Evolutionary conservation across 23 tunicate genomes (phyloP).

Genomic region (Halocynthia aurantium): DNA sequence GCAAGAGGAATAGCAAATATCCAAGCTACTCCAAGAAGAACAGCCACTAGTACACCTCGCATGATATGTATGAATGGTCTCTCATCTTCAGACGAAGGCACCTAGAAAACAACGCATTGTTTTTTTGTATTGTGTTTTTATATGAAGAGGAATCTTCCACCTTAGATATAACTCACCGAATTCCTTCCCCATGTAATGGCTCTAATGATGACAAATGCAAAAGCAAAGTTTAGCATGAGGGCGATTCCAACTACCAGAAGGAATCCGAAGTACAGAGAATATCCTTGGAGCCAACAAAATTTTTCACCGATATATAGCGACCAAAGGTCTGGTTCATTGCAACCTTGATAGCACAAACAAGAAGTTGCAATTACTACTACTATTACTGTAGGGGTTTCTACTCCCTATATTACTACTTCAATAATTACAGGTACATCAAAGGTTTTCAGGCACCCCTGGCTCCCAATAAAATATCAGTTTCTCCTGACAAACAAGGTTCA

Average conservation of each 20-base stretch:
- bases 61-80: constrained; percentile 38
- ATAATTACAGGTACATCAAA: too few relatives aligned
- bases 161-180: constrained; percentile 11
- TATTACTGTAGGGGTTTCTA: background rate
- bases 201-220: constrained; percentile 32
- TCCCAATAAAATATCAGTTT: background rate
- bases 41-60: constrained; percentile 39
- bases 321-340: constrained; percentile 32
- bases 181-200: constrained; percentile 60
- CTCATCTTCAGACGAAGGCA: constrained; percentile 45
- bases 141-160: background rate
- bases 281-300: constrained; percentile 52
- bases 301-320: constrained; percentile 30
- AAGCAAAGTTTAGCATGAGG: constrained; percentile 19
- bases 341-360: constrained; percentile 9
- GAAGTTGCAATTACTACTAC: background rate
- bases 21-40: constrained; percentile 56
- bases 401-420: too few relatives aligned
- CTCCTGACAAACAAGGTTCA: background rate
- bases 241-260: constrained; percentile 25
- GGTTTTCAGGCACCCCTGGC: background rate
- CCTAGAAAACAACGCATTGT: constrained; percentile 12
- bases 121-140: background rate
- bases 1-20: constrained; percentile 56
- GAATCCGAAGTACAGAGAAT: constrained; percentile 38